Base-by-base conservation (phyloP, 2,113 vertebrate genomes). In the Aphyosemion australe region DNA sequence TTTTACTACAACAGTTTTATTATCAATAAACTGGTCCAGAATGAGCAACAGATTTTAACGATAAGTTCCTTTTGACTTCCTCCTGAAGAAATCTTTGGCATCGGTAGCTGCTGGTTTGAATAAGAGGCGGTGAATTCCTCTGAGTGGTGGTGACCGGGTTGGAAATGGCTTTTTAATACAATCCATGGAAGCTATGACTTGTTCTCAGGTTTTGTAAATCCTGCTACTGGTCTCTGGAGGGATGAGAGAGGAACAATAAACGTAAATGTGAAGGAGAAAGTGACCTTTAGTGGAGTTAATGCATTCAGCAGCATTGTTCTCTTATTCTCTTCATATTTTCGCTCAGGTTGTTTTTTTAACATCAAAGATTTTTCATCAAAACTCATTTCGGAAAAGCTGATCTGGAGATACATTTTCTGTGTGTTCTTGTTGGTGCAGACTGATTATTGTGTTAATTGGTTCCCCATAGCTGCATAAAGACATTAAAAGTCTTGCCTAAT, bases 111-210 rank as follows among this genome's bases (percentile, higher is more conserved):
- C 9, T 15, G 42, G 42, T 16, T 54, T 21, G 12, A 54, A 61
- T n/a, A 7, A 59, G 32, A 60, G 46, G 61, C n/a, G 3, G 20
- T 65, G 54, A 64, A 72, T 26, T 60, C 71, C 45, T 47, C 9
- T 4, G 3, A 57, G 20, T 16, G 20, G 26, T 26, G 41, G 14
- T 34, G 51, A 43, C 62, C 64, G 66, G 61, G 52, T 61, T 61
- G 41, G 69, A 83, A 65, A 60, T 42, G 51, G 42, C 8, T 1
- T n/a, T 5, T 20, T 58, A 56, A 42, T 55, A 87, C 81, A 87
- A 90, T 84, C 71, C 49, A 34, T 67, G 83, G 83, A 88, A 83
- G 83, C 61, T 52, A 7, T 84, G 79, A 83, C 66, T 26, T 2
- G 42, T 20, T 78, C 32, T 39, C 69, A 71, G 49, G 32, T 75